phyloP scores from a whole-genome alignment of 1,140 invertebrate genomes.

The Heliconius melpomene region DNA sequence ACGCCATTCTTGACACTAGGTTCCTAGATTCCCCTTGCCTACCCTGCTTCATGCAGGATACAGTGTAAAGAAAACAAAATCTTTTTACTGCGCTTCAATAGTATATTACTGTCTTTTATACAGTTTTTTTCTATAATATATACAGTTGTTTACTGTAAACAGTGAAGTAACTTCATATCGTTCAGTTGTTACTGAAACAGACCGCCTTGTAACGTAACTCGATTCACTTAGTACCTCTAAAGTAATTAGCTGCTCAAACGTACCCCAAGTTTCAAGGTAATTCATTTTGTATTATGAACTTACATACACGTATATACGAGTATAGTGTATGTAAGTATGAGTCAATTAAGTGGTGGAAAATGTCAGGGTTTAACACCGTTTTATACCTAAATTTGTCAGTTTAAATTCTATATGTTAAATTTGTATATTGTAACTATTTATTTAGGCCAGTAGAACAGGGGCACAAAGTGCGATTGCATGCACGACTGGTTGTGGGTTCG shows the following conservation, averaged over 20 bases:
- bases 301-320: too few species aligned
- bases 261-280: conserved; percentile 4
- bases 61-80: background rate
- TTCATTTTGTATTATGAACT: background rate
- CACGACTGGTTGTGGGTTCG: too few species aligned
- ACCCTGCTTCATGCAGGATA: background rate
- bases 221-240: conserved; percentile 18
- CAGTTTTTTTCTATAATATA: too few species aligned
- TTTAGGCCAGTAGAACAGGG: too few species aligned
- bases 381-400: background rate
- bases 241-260: conserved; percentile 24
- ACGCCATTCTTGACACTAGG: background rate
- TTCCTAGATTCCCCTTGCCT: background rate
- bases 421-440: too few species aligned
- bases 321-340: background rate
- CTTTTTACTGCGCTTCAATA: background rate
- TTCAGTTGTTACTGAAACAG: conserved; percentile 28
- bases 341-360: background rate
- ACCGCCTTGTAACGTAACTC: conserved; percentile 15
- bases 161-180: background rate
- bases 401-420: background rate
- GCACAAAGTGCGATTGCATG: too few species aligned
- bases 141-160: too few species aligned
- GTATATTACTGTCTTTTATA: too few species aligned
- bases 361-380: background rate